A percentile compares a stretch with the other conserved stretches of the same genome.
Conservation (phyloP, 2,797 vertebrate species). For the Nasua narica region DNA sequence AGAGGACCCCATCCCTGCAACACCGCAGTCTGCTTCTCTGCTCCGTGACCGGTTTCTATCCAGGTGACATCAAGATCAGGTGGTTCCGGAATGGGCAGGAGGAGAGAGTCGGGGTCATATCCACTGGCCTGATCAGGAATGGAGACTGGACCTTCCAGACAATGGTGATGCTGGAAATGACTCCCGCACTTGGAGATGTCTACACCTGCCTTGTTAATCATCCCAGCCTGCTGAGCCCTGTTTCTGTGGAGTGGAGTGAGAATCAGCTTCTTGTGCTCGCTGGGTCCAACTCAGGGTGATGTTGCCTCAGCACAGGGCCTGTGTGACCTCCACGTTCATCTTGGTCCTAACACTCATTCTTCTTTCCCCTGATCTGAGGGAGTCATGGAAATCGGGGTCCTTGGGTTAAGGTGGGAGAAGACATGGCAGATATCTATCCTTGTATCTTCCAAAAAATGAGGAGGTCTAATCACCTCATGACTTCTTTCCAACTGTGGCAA, state of each 20-base stretch:
- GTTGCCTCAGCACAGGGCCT: neutral
- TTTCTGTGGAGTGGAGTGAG: constrained; percentile 55
- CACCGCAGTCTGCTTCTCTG: constrained; percentile 52
- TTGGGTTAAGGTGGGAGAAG: neutral
- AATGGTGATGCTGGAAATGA: constrained; percentile 58
- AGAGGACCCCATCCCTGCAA: neutral
- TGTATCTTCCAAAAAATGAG: neutral
- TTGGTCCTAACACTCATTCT: neutral
- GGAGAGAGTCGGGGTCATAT: constrained; percentile 24
- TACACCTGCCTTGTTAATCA: constrained; percentile 66
- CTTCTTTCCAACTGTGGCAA: neutral
- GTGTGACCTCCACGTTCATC: neutral
- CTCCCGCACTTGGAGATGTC: neutral
- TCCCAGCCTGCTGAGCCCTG: constrained; percentile 36
- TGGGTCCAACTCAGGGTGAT: neutral
- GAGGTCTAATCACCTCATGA: neutral
- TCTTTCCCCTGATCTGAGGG: neutral
- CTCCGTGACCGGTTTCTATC: constrained; percentile 65
- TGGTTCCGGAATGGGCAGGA: constrained; percentile 71
- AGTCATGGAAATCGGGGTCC: neutral
- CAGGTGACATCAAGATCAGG: constrained; percentile 45
- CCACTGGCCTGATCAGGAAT: constrained; percentile 35
- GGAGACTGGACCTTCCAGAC: constrained; percentile 69
- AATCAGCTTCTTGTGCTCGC: neutral
- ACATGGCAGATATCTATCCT: neutral